Base-by-base conservation (phyloP, 2,888 invertebrate genomes). In the Sabellastarte sp. region DNA sequence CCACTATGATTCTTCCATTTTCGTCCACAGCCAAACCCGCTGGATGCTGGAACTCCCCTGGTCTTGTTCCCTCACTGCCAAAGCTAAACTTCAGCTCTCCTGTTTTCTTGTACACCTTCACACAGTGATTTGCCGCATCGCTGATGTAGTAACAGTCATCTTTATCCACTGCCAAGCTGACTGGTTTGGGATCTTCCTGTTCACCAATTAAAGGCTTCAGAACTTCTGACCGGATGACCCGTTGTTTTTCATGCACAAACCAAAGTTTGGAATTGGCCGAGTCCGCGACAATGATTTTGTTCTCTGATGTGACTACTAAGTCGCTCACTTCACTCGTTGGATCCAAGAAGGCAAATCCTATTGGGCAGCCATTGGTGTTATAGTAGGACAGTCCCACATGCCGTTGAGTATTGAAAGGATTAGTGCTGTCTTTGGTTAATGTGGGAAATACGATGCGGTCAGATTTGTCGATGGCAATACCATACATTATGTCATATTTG, bases 31-130 rank as follows among this genome's bases (percentile, higher is more conserved):
- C 85, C 4, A 87, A 79, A 4, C 87, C 87, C 28, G 86, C 86
- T 0, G 87, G 87, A n/a, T 86, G 86, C 73, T 86, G 86, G 69
- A 87, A 86, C 75, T 86, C 86, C 3, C 86, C 87, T 65, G 85
- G 84, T 0, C 85, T 85, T 68, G 85, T 84, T 26, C 87, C 87
- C 69, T 85, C 85, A 31, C 84, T 82, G 3, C 86, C 87, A 71
- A 87, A 86, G 66, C 82, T 79, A 67, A 83, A 84, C 65, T 84
- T 72, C 69, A 84, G 86, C 57, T 81, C 80, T 3, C 86, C 86
- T 26, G 84, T 84, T 59, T 76, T 76, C 69, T 86, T 85, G 73
- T 86, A 86, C 29, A 79, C 78, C 76, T 86, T 86, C 59, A 87
- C 81, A 71, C 84, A 84, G 75, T 87, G 86, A 71, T 86, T 86